Evolutionary conservation across 2,113 vertebrate genomes (phyloP).

Genomic region (Ifrita kowaldi): DNA sequence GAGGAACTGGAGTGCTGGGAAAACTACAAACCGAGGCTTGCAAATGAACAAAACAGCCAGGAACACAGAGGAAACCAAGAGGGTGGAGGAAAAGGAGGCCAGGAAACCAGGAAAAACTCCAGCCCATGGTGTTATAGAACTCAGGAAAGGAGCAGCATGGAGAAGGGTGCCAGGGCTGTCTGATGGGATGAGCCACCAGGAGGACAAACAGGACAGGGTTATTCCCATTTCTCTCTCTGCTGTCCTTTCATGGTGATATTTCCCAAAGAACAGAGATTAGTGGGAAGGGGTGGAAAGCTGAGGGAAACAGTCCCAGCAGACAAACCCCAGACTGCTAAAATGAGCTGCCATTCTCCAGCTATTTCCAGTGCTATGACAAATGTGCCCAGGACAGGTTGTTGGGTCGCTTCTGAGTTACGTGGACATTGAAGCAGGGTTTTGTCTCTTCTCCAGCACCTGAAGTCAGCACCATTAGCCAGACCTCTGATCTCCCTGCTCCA

Average conservation of each 20-base stretch:
- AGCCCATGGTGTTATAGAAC: background rate
- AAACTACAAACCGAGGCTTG: background rate
- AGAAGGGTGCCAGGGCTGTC: background rate
- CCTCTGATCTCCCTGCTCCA: background rate
- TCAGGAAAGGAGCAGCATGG: background rate
- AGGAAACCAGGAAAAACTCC: background rate
- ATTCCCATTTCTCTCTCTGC: background rate
- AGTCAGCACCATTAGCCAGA: background rate
- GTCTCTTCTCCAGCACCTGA: background rate
- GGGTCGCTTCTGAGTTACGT: background rate
- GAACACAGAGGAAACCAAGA: background rate
- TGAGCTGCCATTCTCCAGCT: background rate
- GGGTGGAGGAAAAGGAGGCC: background rate
- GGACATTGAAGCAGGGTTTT: background rate
- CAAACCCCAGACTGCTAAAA: background rate
- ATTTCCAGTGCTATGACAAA: background rate
- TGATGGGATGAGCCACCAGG: background rate
- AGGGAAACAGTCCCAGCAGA: background rate
- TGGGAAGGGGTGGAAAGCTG: background rate
- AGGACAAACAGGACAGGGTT: background rate
- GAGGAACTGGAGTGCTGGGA: background rate
- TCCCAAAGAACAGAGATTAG: background rate
- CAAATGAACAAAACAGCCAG: conserved; percentile 29
- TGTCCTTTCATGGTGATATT: background rate
- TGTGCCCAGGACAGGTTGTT: background rate